Evolutionary conservation across 2,888 invertebrate genomes (phyloP).

Genomic region (Torymus texanus): DNA sequence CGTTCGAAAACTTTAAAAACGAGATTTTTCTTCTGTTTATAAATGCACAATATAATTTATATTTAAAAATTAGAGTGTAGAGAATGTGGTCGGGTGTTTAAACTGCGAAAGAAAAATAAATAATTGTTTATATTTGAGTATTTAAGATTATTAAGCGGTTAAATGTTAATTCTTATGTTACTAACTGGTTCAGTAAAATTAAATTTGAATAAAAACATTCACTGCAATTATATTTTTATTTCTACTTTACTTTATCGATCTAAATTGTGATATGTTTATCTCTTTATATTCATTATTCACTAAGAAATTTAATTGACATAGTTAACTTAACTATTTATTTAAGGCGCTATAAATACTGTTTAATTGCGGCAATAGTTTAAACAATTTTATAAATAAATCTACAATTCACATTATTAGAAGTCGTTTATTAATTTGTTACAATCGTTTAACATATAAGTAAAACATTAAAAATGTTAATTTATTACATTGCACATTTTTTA

Average conservation of each 20-base stretch:
- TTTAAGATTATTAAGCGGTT: slow-evolving; percentile 40
- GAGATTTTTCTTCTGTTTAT: slow-evolving; percentile 30
- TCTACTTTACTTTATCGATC: slow-evolving; percentile 17
- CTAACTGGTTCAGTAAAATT: slow-evolving; percentile 42
- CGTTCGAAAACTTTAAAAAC: slow-evolving; percentile 19
- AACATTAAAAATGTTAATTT: slow-evolving; percentile 29
- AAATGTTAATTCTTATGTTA: slow-evolving; percentile 44
- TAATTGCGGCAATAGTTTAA: too few relatives aligned
- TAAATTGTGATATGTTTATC: slow-evolving; percentile 22
- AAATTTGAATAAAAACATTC: slow-evolving; percentile 6
- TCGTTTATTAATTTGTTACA: slow-evolving; percentile 27
- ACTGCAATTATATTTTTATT: slow-evolving; percentile 31
- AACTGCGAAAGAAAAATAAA: slow-evolving; percentile 13
- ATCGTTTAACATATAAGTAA: slow-evolving; percentile 1
- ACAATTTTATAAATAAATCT: too few relatives aligned
- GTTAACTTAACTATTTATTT: too few relatives aligned
- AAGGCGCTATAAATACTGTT: too few relatives aligned
- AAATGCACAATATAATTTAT: slow-evolving; percentile 3
- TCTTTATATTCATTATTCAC: too few relatives aligned
- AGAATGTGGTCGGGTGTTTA: slow-evolving; percentile 25
- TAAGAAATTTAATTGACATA: too few relatives aligned
- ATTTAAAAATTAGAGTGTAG: neutral
- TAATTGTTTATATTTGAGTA: slow-evolving; percentile 35
- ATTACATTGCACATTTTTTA: neutral
- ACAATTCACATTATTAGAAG: slow-evolving; percentile 4